phyloP scores from a whole-genome alignment of 2,888 invertebrate species.

The Pseudococcus viburni region DNA sequence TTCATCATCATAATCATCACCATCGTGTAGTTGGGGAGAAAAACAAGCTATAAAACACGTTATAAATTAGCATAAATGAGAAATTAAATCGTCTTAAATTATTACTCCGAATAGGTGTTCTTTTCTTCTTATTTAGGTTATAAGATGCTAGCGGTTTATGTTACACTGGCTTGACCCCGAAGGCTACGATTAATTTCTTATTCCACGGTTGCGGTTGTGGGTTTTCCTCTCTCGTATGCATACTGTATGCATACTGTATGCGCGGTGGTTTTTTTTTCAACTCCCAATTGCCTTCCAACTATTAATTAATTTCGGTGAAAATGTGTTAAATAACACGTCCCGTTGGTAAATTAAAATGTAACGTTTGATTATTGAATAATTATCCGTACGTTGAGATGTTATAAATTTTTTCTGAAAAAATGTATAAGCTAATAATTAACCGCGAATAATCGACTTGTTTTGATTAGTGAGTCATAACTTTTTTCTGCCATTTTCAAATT shows the following conservation, averaged over 20 bases:
- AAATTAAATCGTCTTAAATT: constrained; percentile 58
- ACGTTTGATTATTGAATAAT: constrained; percentile 55
- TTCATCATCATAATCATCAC: constrained; percentile 30
- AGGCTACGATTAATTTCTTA: constrained; percentile 49
- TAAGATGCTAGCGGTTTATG: constrained; percentile 40
- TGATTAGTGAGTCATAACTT: neutral
- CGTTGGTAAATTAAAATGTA: constrained; percentile 54
- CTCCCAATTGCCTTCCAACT: neutral
- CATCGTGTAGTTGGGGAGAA: neutral
- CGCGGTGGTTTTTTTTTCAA: neutral
- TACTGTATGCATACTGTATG: neutral
- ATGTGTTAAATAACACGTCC: constrained; percentile 52
- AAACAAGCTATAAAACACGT: constrained; percentile 51
- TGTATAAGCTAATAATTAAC: neutral
- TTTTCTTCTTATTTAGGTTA: constrained; percentile 56
- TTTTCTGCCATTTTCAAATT: neutral
- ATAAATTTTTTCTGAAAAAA: constrained; percentile 21
- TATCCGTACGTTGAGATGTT: constrained; percentile 2
- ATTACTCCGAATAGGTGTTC: constrained; percentile 52
- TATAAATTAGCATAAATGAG: constrained; percentile 58
- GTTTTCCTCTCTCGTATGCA: neutral
- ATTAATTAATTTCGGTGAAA: constrained; percentile 54
- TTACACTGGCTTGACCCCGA: constrained; percentile 50
- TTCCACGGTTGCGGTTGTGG: constrained; percentile 27
- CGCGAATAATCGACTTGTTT: constrained; percentile 21